Evolutionary conservation across 2,113 vertebrate genomes (phyloP).

Genomic region (Neogobius melanostomus): DNA sequence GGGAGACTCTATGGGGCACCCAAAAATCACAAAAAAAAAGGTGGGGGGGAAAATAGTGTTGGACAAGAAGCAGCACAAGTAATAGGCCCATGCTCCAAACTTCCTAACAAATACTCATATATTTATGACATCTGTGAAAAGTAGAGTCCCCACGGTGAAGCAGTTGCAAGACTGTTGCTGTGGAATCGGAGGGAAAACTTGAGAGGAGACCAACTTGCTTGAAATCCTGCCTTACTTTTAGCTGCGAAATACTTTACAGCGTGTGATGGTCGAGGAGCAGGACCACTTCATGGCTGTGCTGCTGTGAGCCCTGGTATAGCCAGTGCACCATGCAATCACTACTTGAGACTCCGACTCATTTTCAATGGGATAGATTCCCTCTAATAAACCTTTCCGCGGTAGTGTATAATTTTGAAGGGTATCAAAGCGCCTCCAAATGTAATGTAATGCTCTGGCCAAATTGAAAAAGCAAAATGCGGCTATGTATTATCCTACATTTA

Average conservation of each 20-base stretch:
- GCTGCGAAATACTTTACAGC: constrained; percentile 41
- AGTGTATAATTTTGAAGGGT: not conserved
- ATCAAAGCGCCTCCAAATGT: not conserved
- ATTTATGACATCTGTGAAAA: not conserved
- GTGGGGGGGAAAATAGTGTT: constrained; percentile 2
- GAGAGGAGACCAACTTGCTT: constrained; percentile 8
- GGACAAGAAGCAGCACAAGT: not conserved
- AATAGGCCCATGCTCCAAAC: not conserved
- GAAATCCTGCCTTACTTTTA: constrained; percentile 32
- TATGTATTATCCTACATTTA: constrained; percentile 4
- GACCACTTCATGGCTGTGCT: constrained; percentile 22
- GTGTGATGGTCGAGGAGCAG: constrained; percentile 26
- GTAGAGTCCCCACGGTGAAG: constrained; percentile 1
- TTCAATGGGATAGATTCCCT: not conserved
- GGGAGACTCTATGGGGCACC: constrained; percentile 11
- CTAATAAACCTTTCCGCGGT: not conserved
- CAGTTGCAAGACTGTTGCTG: constrained; percentile 2
- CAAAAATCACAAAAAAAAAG: constrained; percentile 13
- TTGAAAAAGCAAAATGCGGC: not conserved
- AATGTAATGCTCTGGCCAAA: not conserved
- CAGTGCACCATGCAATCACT: constrained; percentile 19
- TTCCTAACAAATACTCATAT: not conserved
- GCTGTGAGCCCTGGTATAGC: constrained; percentile 19
- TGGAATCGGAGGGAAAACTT: constrained; percentile 24
- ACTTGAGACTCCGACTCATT: not conserved